A percentile compares a stretch with the other conserved stretches of the same genome.
Evolutionary conservation across 2,888 invertebrate genomes (phyloP).

Genomic region (Torymus tubicola): DNA sequence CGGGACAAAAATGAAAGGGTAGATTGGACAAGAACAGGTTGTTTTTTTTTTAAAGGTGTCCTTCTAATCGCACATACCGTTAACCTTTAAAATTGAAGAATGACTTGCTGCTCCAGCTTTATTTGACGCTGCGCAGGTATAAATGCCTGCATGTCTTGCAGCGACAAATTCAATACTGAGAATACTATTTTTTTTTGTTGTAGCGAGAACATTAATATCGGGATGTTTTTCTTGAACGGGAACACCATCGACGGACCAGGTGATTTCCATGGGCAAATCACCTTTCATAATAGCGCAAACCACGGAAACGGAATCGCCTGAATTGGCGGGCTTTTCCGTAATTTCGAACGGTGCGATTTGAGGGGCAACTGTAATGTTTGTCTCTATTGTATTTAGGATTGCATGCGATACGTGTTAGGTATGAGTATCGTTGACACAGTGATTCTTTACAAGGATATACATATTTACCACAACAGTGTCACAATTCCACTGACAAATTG

Average conservation of each 20-base stretch:
- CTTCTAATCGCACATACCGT: conserved; percentile 74
- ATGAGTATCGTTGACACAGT: not conserved
- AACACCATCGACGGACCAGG: conserved; percentile 74
- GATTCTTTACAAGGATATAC: not conserved
- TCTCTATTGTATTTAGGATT: not conserved
- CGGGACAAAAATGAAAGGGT: no score
- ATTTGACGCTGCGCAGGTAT: conserved; percentile 78
- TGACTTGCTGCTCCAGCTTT: conserved; percentile 78
- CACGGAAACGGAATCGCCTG: conserved; percentile 86
- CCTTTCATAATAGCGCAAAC: conserved; percentile 86
- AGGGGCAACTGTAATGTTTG: conserved; percentile 79
- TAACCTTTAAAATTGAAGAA: conserved; percentile 78
- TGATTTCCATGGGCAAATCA: conserved; percentile 83
- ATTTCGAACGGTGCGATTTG: conserved; percentile 86
- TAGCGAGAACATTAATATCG: conserved; percentile 75
- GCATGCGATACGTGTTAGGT: conserved; percentile 34
- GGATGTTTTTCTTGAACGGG: conserved; percentile 69
- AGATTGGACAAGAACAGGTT: no score
- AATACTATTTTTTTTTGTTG: conserved; percentile 78
- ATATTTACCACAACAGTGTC: conserved; percentile 13
- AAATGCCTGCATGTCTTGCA: conserved; percentile 78
- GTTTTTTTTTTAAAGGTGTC: not conserved
- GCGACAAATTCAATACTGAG: conserved; percentile 78
- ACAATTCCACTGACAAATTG: conserved; percentile 24
- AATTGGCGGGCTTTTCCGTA: conserved; percentile 86